Conservation (phyloP, 2,888 invertebrate genomes). For the Pseudococcus viburni region DNA sequence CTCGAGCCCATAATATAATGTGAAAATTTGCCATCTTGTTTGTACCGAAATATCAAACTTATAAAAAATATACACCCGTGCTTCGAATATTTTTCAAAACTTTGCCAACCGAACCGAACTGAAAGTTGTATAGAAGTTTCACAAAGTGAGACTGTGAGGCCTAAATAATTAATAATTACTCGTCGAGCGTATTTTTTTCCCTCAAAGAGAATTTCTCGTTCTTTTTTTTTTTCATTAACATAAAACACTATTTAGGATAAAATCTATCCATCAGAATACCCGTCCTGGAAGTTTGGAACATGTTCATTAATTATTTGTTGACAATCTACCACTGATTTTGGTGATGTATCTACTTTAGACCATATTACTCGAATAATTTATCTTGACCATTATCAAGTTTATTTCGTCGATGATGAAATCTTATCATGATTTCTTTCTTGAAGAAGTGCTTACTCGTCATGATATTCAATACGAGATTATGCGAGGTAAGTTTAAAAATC, state of each 20-base stretch:
- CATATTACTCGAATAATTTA: not conserved
- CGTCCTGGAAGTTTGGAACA: not conserved
- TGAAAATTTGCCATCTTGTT: not conserved
- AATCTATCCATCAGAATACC: not conserved
- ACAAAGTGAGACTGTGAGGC: constrained; percentile 17
- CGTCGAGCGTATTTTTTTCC: not conserved
- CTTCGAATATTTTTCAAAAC: constrained; percentile 11
- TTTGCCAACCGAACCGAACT: not conserved
- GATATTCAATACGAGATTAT: too few relatives aligned
- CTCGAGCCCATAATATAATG: not conserved
- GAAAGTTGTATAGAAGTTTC: constrained; percentile 26
- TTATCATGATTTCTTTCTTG: too few relatives aligned
- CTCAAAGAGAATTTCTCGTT: not conserved
- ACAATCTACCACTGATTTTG: too few relatives aligned
- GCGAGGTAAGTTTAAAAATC: too few relatives aligned
- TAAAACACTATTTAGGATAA: constrained; percentile 35
- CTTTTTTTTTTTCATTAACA: constrained; percentile 25
- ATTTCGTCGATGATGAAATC: not conserved
- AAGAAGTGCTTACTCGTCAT: too few relatives aligned
- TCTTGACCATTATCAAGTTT: not conserved
- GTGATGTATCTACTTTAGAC: not conserved
- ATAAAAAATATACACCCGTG: not conserved
- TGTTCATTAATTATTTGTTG: constrained; percentile 22
- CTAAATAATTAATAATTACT: constrained; percentile 44
- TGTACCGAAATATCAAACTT: constrained; percentile 12